Conservation (phyloP, 2,888 invertebrate genomes). For the Cephalotes varians region DNA sequence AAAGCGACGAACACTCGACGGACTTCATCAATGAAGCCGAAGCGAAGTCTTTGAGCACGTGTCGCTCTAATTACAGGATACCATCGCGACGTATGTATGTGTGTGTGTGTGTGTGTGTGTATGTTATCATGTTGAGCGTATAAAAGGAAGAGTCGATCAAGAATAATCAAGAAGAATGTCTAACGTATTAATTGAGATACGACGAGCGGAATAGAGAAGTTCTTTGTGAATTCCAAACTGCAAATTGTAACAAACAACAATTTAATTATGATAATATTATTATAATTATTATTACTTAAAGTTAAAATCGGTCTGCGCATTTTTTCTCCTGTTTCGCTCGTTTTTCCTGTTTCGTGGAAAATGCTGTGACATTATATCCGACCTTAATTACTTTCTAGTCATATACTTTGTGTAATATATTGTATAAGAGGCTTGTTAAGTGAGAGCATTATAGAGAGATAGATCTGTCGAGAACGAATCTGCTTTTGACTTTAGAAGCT, state of each 20-base stretch:
- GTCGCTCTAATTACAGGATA: conserved; percentile 79
- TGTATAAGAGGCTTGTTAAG: background rate
- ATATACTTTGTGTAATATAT: background rate
- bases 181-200: conserved; percentile 9
- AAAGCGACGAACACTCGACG: conserved; percentile 51
- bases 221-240: conserved; percentile 6
- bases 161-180: conserved; percentile 15
- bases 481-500: conserved; percentile 6
- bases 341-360: background rate
- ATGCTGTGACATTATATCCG: background rate
- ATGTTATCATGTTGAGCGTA: conserved; percentile 46
- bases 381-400: background rate
- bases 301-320: background rate
- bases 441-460: background rate
- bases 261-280: conserved; percentile 5
- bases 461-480: background rate
- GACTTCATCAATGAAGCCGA: conserved; percentile 60
- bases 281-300: background rate
- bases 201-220: background rate
- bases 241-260: background rate
- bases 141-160: conserved; percentile 49
- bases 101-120: conserved; percentile 40
- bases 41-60: conserved; percentile 76
- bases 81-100: conserved; percentile 35
- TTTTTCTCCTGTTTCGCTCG: background rate